A percentile compares a stretch with the other conserved stretches of the same genome.
phyloP scores from a whole-genome alignment of 2,888 invertebrate species.

The Oligia strigilis region DNA sequence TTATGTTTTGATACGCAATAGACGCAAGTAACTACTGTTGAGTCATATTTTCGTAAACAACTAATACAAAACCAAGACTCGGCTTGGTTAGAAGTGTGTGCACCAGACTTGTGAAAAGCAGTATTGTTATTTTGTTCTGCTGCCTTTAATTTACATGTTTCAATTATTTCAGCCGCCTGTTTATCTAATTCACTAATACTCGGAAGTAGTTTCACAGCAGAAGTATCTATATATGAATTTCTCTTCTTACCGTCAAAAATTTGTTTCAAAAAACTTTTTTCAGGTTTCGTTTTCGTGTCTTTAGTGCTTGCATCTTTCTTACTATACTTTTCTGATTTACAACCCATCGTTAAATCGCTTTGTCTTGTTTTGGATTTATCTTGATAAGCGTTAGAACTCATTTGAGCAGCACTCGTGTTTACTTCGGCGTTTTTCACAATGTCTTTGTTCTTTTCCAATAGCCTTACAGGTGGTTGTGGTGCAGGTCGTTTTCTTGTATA shows the following conservation, averaged over 20 bases:
- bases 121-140: conserved; percentile 70
- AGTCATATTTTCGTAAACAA: conserved; percentile 82
- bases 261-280: conserved; percentile 90
- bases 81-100: conserved; percentile 58
- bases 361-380: conserved; percentile 53
- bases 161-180: conserved; percentile 94
- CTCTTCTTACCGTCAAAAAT: conserved; percentile 86
- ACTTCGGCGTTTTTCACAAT: conserved; percentile 55
- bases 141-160: conserved; percentile 83
- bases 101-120: conserved; percentile 34
- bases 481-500: conserved; percentile 88
- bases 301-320: conserved; percentile 75
- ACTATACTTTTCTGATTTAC: conserved; percentile 77
- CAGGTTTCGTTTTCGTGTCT: conserved; percentile 82
- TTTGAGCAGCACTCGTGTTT: conserved; percentile 61
- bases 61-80: conserved; percentile 82
- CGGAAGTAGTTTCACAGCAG: conserved; percentile 91
- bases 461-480: conserved; percentile 88
- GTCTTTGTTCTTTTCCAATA: conserved; percentile 68
- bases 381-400: conserved; percentile 69
- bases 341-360: conserved; percentile 65
- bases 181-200: conserved; percentile 95
- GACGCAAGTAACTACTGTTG: conserved; percentile 77
- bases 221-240: conserved; percentile 79
- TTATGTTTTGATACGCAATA: conserved; percentile 75